Percentiles rank a stretch among this genome's conserved stretches.
These are phyloP conservation scores for Loriculus beryllinus DNA, from an alignment of 2,797 vertebrate genomes.

Conservation along the genomic window DNA sequence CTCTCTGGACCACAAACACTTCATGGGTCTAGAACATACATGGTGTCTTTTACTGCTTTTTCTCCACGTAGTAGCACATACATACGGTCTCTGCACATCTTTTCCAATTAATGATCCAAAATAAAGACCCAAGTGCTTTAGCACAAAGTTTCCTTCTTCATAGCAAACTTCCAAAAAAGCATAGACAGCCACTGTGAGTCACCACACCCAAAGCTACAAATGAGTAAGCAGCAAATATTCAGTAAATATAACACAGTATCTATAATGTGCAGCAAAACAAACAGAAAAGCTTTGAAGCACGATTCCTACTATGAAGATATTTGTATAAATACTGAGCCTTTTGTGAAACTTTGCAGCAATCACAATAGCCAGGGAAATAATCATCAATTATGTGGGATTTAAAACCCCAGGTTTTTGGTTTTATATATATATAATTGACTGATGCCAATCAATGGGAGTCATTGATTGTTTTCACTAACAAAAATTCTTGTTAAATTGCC, in stretches of 20 bases:
- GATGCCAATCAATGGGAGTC: not conserved
- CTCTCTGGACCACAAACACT: not conserved
- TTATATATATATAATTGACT: not conserved
- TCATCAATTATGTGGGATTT: not conserved
- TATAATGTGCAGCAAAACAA: not conserved
- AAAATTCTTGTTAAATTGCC: not conserved
- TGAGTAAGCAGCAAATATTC: not conserved
- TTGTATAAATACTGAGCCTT: not conserved
- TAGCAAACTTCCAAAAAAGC: not conserved
- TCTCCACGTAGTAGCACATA: conserved; percentile 19
- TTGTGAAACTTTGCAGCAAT: not conserved
- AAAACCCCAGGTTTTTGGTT: not conserved
- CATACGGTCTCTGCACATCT: conserved; percentile 1
- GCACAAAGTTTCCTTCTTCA: conserved; percentile 29
- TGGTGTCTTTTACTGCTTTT: conserved; percentile 30
- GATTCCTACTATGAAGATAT: not conserved
- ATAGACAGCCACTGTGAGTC: not conserved
- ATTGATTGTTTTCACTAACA: not conserved
- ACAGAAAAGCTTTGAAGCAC: not conserved
- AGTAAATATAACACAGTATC: not conserved
- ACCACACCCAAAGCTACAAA: not conserved
- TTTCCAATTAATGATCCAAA: conserved; percentile 50
- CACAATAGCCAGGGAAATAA: not conserved
- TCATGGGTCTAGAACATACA: conserved; percentile 21
- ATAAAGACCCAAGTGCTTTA: conserved; percentile 8